Evolutionary conservation across 2,113 vertebrate genomes (phyloP).

Genomic region (Siniperca knerii): DNA sequence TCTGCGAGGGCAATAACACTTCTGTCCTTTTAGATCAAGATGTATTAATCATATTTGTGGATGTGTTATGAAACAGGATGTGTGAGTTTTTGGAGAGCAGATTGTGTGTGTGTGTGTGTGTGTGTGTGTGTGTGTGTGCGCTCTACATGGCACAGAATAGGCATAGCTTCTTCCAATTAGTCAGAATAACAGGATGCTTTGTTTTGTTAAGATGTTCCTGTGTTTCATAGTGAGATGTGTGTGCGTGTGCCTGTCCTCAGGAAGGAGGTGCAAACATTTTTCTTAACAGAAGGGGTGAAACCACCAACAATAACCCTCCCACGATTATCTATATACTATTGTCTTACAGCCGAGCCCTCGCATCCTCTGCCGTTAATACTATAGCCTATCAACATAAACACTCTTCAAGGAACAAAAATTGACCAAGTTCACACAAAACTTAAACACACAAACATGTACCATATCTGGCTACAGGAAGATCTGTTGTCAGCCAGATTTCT

Average conservation of each 20-base stretch:
- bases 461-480: slow-evolving; percentile 37
- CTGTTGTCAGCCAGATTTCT: slow-evolving; percentile 23
- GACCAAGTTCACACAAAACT: slow-evolving; percentile 18
- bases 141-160: slow-evolving; percentile 46
- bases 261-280: slow-evolving; percentile 75
- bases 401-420: slow-evolving; percentile 36
- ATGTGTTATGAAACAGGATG: slow-evolving; percentile 61
- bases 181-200: slow-evolving; percentile 79
- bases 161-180: slow-evolving; percentile 57
- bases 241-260: slow-evolving; percentile 46
- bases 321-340: slow-evolving; percentile 50
- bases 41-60: slow-evolving; percentile 64
- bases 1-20: slow-evolving; percentile 59
- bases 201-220: slow-evolving; percentile 77
- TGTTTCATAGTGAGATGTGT: slow-evolving; percentile 56
- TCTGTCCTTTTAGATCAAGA: slow-evolving; percentile 60
- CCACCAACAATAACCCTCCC: slow-evolving; percentile 27
- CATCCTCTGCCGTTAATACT: slow-evolving; percentile 45
- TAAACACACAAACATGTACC: slow-evolving; percentile 58
- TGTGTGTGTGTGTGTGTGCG: neutral
- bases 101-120: slow-evolving; percentile 26
- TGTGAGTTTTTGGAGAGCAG: slow-evolving; percentile 40
- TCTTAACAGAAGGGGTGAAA: slow-evolving; percentile 50
- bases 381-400: slow-evolving; percentile 64
- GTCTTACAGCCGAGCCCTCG: slow-evolving; percentile 26